Percentiles rank a stretch among this genome's conserved stretches.
These are phyloP conservation scores for Nyctereutes procyonoides DNA, from an alignment of 2,113 vertebrate genomes.

Conservation along the genomic window DNA sequence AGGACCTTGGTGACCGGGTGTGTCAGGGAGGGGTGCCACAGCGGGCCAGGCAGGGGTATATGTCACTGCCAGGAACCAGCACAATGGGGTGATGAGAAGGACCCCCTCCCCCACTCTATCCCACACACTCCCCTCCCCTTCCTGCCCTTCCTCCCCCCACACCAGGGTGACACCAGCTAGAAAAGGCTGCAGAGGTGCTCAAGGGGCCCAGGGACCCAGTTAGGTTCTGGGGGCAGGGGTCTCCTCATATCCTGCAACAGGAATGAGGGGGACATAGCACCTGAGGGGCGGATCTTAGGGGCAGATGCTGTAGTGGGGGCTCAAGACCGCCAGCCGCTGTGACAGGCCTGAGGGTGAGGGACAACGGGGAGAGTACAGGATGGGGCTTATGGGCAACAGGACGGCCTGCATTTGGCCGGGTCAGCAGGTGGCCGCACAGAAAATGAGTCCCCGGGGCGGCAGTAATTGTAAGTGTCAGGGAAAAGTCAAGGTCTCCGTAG, in stretches of 20 bases:
- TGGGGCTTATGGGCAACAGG: slow-evolving; percentile 80
- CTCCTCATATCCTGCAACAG: rapidly evolving
- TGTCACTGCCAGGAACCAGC: slow-evolving; percentile 57
- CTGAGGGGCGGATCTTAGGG: not conserved
- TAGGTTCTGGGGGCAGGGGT: rapidly evolving
- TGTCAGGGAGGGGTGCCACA: no score
- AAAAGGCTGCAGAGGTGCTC: not conserved
- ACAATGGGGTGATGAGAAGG: no score
- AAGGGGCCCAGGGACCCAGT: not conserved
- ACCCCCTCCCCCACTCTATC: not conserved
- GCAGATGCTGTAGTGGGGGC: rapidly evolving
- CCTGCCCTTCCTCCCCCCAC: not conserved
- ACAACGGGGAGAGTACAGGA: not conserved
- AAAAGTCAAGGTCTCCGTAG: slow-evolving; percentile 86
- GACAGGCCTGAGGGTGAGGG: not conserved
- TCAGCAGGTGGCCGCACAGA: slow-evolving; percentile 84
- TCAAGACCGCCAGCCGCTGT: rapidly evolving
- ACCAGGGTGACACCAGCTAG: not conserved
- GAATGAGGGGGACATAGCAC: rapidly evolving
- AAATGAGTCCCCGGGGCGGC: slow-evolving; percentile 87
- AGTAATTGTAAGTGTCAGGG: slow-evolving; percentile 87
- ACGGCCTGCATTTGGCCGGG: slow-evolving; percentile 81
- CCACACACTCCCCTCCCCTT: not conserved
- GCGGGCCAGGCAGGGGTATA: not conserved
- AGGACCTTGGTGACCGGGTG: rapidly evolving